phyloP scores from a whole-genome alignment of 2,888 invertebrate genomes.

The Amblyjoppa proteus region DNA sequence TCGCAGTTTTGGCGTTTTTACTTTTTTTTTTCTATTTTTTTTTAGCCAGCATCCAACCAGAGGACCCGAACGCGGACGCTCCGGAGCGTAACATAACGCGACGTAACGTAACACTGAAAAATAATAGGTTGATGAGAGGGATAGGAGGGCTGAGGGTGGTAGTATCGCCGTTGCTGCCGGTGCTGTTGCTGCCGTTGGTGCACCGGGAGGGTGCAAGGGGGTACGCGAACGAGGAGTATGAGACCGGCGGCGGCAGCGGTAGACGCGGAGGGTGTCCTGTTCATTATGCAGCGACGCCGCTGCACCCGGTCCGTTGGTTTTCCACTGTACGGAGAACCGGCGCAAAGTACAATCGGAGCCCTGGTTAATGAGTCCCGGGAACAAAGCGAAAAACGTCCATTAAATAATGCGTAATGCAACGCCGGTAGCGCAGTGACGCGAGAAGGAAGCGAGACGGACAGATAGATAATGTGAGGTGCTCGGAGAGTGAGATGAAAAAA shows the following conservation, averaged over 20 bases:
- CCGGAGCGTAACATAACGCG: slow-evolving; percentile 79
- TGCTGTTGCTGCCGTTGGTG: slow-evolving; percentile 24
- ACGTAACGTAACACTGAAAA: slow-evolving; percentile 82
- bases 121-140: slow-evolving; percentile 81
- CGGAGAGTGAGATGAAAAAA: slow-evolving; percentile 22
- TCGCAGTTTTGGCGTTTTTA: slow-evolving; percentile 28
- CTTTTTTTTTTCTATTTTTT: slow-evolving; percentile 39
- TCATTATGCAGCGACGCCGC: slow-evolving; percentile 83
- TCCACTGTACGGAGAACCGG: slow-evolving; percentile 74
- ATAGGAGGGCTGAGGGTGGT: slow-evolving; percentile 59
- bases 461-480: slow-evolving; percentile 45
- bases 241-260: slow-evolving; percentile 53
- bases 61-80: slow-evolving; percentile 62
- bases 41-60: slow-evolving; percentile 59
- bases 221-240: slow-evolving; percentile 69
- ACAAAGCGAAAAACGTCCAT: slow-evolving; percentile 84
- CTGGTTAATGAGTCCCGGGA: slow-evolving; percentile 83
- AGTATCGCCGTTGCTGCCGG: slow-evolving; percentile 16
- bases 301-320: slow-evolving; percentile 76
- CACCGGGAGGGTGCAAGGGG: slow-evolving; percentile 61
- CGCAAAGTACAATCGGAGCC: slow-evolving; percentile 82
- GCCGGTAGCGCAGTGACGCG: slow-evolving; percentile 69
- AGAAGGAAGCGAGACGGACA: slow-evolving; percentile 58
- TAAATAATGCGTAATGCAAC: slow-evolving; percentile 83
- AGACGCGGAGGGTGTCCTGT: slow-evolving; percentile 78